Conservation (phyloP, 2,113 vertebrate genomes). For the Brachyhypopomus occidentalis region DNA sequence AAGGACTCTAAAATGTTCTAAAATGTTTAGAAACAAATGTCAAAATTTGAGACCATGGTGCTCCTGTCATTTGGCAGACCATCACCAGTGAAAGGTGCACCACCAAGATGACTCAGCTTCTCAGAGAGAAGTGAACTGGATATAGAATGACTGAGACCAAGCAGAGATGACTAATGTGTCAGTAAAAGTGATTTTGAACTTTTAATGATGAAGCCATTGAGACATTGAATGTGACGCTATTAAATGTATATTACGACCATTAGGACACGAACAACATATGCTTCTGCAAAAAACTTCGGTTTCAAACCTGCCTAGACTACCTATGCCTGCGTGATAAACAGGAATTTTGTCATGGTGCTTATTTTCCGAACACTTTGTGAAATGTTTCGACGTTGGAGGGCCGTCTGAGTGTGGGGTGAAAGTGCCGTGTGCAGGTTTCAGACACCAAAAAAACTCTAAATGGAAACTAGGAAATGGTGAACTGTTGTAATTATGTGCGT, state of each 20-base stretch:
- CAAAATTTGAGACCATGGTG: not conserved
- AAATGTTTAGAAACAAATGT: no score
- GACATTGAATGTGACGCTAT: not conserved
- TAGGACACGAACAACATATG: no score
- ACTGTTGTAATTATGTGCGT: conserved; percentile 59
- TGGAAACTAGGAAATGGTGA: conserved; percentile 70
- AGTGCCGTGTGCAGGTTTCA: conserved; percentile 61
- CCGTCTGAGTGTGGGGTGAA: conserved; percentile 60
- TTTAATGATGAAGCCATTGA: conserved; percentile 8
- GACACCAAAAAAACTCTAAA: conserved; percentile 52
- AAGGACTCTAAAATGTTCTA: no score
- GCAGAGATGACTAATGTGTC: conserved; percentile 65
- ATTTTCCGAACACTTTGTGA: conserved; percentile 68
- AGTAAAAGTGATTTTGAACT: conserved; percentile 68
- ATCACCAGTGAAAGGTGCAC: conserved; percentile 22
- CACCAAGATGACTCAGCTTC: conserved; percentile 64
- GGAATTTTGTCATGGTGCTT: conserved; percentile 69
- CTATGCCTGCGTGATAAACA: conserved; percentile 59
- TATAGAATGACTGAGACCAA: conserved; percentile 70
- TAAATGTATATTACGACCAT: not conserved
- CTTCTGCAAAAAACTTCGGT: no score
- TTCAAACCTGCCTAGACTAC: no score
- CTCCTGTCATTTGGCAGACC: not conserved
- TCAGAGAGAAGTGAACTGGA: conserved; percentile 57
- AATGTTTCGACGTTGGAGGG: conserved; percentile 61